Conservation (phyloP, 1,140 invertebrate species). For the Nylanderia fulva region DNA sequence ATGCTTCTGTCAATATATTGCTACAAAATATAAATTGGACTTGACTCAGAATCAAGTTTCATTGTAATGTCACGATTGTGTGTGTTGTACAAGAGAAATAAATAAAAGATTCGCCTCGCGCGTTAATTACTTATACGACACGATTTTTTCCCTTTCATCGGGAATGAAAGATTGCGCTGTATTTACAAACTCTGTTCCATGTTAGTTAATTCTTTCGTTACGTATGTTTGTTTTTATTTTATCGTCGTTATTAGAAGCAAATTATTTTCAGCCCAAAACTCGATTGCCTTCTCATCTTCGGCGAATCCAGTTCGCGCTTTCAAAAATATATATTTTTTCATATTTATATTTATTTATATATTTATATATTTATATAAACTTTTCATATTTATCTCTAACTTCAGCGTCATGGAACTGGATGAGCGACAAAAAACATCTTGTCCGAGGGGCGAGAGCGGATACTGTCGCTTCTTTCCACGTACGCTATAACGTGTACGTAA, state of each 20-base stretch:
- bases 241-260: constrained; percentile 55
- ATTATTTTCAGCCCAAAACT: constrained; percentile 68
- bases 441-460: constrained; percentile 52
- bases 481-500: constrained; percentile 78
- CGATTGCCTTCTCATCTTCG: constrained; percentile 63
- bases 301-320: constrained; percentile 76
- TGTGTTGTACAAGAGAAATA: constrained; percentile 69
- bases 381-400: constrained; percentile 74
- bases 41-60: constrained; percentile 41
- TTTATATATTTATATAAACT: constrained; percentile 74
- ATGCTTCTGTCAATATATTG: constrained; percentile 25
- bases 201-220: constrained; percentile 54
- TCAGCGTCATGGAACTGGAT: constrained; percentile 78
- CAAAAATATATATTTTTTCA: constrained; percentile 74
- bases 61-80: constrained; percentile 46
- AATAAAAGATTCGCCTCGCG: constrained; percentile 69
- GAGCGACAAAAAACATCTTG: constrained; percentile 70
- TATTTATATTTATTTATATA: constrained; percentile 74
- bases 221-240: constrained; percentile 72
- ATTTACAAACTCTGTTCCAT: constrained; percentile 76
- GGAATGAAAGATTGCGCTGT: constrained; percentile 74
- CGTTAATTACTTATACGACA: constrained; percentile 74
- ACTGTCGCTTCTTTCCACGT: constrained; percentile 55
- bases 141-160: constrained; percentile 70
- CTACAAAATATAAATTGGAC: constrained; percentile 57